Conservation (phyloP, 2,113 vertebrate species). For the Mormoops blainvillei region DNA sequence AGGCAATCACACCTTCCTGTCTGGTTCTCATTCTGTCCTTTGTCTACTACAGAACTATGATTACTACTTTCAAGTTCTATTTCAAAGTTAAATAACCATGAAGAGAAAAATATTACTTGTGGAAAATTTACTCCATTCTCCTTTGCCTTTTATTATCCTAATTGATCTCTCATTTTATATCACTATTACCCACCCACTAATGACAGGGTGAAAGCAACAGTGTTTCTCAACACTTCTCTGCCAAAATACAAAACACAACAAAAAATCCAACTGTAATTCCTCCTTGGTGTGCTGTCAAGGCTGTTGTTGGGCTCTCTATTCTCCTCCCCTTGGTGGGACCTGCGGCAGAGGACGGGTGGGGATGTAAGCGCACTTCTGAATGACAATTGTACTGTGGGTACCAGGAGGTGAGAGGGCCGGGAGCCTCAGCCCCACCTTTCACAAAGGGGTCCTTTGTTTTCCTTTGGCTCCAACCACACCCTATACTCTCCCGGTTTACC, state of each 20-base stretch:
- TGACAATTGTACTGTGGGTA: not conserved
- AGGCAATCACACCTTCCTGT: constrained; percentile 41
- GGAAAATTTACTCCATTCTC: constrained; percentile 58
- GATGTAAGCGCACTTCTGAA: constrained; percentile 56
- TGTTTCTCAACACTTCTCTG: constrained; percentile 64
- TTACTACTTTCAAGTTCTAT: constrained; percentile 54
- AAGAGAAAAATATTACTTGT: constrained; percentile 68
- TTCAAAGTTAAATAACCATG: constrained; percentile 66
- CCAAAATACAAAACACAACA: constrained; percentile 46
- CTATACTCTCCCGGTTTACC: not conserved
- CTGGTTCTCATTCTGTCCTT: constrained; percentile 44
- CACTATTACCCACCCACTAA: constrained; percentile 71
- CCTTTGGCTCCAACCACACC: not conserved
- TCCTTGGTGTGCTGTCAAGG: constrained; percentile 57
- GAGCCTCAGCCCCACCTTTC: not conserved
- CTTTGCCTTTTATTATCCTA: constrained; percentile 64
- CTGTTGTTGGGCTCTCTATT: constrained; percentile 46
- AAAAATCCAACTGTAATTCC: constrained; percentile 57
- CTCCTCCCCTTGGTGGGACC: constrained; percentile 3
- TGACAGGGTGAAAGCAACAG: constrained; percentile 75
- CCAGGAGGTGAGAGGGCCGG: not conserved
- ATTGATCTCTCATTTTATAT: constrained; percentile 66
- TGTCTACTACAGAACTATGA: constrained; percentile 39
- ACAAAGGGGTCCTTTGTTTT: not conserved
- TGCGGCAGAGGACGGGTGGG: not conserved